Percentiles rank a stretch among this genome's conserved stretches.
Evolutionary conservation across 2,797 vertebrate species (phyloP).

Genomic region (Pelodytes ibericus): DNA sequence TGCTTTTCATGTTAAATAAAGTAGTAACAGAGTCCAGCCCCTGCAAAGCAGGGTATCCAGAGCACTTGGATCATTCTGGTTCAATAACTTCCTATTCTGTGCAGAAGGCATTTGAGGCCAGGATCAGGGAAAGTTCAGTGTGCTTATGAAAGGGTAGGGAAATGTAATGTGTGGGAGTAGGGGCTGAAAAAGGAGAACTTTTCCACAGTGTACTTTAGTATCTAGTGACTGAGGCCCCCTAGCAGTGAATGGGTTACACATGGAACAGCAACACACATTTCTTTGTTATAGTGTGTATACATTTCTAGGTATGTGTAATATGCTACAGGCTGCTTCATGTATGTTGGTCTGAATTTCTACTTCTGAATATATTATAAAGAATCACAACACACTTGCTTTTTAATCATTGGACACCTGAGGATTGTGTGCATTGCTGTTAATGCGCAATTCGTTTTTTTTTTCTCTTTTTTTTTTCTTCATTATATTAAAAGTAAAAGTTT

Average conservation of each 20-base stretch:
- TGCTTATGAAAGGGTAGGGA: constrained; percentile 42
- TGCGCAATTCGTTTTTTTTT: no score
- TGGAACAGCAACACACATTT: not conserved
- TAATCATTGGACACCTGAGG: no score
- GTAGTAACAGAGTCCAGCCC: not conserved
- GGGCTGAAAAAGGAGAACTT: constrained; percentile 4
- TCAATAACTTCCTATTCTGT: constrained; percentile 42
- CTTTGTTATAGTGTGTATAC: not conserved
- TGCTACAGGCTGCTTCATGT: no score
- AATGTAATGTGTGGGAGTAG: constrained; percentile 22
- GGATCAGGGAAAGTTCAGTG: constrained; percentile 54
- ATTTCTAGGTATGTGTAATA: no score
- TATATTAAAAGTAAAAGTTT: no score
- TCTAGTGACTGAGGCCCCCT: constrained; percentile 3
- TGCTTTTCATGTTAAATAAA: not conserved
- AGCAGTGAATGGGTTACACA: not conserved
- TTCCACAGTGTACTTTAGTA: not conserved
- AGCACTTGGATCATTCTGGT: constrained; percentile 47
- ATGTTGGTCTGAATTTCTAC: no score
- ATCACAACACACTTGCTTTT: no score
- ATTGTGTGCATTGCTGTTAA: no score
- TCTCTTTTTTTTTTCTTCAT: no score
- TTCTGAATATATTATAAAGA: no score
- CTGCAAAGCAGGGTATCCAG: constrained; percentile 7
- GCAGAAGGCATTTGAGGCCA: constrained; percentile 54